Base-by-base conservation (phyloP, 2,113 vertebrate genomes). In the Camelus dromedarius region DNA sequence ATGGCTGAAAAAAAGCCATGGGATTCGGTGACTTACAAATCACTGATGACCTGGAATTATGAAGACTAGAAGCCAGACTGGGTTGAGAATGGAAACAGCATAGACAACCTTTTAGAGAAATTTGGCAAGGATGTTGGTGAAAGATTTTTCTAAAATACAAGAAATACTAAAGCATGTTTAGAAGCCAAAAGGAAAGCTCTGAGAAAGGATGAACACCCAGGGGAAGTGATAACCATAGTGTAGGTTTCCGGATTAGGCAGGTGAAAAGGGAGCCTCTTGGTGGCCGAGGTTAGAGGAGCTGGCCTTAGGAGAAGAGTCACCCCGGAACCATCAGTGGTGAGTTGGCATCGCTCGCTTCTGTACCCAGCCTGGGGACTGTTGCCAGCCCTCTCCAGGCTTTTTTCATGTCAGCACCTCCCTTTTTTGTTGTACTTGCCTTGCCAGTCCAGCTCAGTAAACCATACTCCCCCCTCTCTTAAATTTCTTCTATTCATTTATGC, bases 211-310 rank as follows among this genome's bases (percentile, higher is more conserved):
- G 35, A 83, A 8, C 60, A 28, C 38, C n/a, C 12, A 58, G 32
- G 66, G 56, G 15, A 90, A 92, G 42, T 54, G 62, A 76, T 48
- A n/a, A 35, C 8, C 11, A 22, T 48, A 73, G 5, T 67, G 6
- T 84, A 73, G 62, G 81, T 64, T 93, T 96, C 70, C 82, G 72
- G 62, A 42, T 89, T 84, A 88, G n/a, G 28, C 42, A 84, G 48
- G 42, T 92, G 32, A 54, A 86, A 86, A 69, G 28, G 8, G 46
- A 80, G 38, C 81, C 46, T 75, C 30, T 72, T 70, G 69, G 54
- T 22, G 3, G 28, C 66, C 38, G 30, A 95, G 75, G 90, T 83
- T 15, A 50, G 54, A 58, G 52, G 73, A 93, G 42, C 20, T 73
- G 56, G 62, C 48, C 66, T 92, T 56, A 32, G 6, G 35, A 69